phyloP scores from a whole-genome alignment of 2,888 invertebrate genomes.

The Melanotus villosus region DNA sequence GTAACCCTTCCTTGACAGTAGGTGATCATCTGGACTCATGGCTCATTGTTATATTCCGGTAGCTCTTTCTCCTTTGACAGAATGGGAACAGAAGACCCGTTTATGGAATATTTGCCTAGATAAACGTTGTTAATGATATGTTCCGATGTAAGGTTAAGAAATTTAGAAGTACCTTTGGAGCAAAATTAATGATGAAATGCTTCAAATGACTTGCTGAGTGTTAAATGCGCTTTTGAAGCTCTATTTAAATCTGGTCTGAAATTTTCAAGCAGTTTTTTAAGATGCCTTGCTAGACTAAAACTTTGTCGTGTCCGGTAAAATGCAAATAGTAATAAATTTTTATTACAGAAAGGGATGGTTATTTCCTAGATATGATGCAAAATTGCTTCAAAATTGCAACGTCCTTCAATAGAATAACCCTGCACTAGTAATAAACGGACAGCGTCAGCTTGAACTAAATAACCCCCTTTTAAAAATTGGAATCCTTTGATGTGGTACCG shows the following conservation, averaged over 20 bases:
- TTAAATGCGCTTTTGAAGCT: background rate
- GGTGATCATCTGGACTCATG: slow-evolving; percentile 47
- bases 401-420: background rate
- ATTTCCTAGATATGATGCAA: background rate
- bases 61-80: slow-evolving; percentile 26
- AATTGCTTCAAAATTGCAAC: slow-evolving; percentile 21
- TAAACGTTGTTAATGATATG: slow-evolving; percentile 37
- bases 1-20: slow-evolving; percentile 54
- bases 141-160: slow-evolving; percentile 28
- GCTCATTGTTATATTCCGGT: slow-evolving; percentile 29
- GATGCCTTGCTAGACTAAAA: too few species aligned
- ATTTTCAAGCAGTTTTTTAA: too few species aligned
- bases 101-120: slow-evolving; percentile 13
- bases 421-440: slow-evolving; percentile 15
- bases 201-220: too few species aligned
- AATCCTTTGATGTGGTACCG: slow-evolving; percentile 43
- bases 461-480: slow-evolving; percentile 40
- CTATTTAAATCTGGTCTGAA: too few species aligned
- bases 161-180: slow-evolving; percentile 4
- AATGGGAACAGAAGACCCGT: slow-evolving; percentile 23
- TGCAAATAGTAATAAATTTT: background rate
- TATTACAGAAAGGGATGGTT: slow-evolving; percentile 1
- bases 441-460: slow-evolving; percentile 26
- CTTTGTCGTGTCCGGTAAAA: background rate
- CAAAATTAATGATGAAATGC: slow-evolving; percentile 39